Base-by-base conservation (phyloP, 2,888 invertebrate genomes). In the Carabus problematicus region DNA sequence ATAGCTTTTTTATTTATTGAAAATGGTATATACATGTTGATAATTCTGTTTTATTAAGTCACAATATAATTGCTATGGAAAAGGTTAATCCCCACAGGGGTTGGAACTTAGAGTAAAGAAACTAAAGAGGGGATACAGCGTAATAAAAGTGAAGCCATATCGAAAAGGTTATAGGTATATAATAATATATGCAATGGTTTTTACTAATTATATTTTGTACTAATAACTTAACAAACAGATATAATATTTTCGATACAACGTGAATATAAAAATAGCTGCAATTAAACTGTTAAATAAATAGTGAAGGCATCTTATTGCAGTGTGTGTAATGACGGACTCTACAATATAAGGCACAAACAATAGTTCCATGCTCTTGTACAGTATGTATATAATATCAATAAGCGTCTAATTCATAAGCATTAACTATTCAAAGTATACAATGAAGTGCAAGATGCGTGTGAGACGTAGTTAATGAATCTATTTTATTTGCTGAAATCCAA, bases 401-500 rank as follows among this genome's bases (percentile, higher is more conserved):
- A 45, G 45, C 45, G 14, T 59, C 29, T 54, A 11, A 19, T 45
- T 62, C 45, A 9, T 11, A 16, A 43, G 18, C 39, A 8, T 18
- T 29, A 29, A 29, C 29, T 45, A 1, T 45, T 19, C 12, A 62
- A 45, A 61, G 45, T 45, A 3, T 2, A 45, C 45, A 45, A 6
- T 12, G 14, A 63, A 14, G 7, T 41, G 8, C 14, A 11, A 41
- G 18, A 14, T 29, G 29, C 29, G 6, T 6, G 29, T 29, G 29
- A 6, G 29, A 29, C 29, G 29, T 29, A 6, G n/a, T n/a, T n/a
- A 29, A 29, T 29, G 29, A 29, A 3, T 29, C 29, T 6, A 1
- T 12, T 18, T 66, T 40, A 66, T 59, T 66, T 66, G 6, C 59
- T 58, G 16, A 66, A 52, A 41, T 67, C 69, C 54, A 75, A 61